These are phyloP conservation scores for Chironomus tepperi DNA, from an alignment of 1,140 invertebrate genomes.

Conservation along the genomic window DNA sequence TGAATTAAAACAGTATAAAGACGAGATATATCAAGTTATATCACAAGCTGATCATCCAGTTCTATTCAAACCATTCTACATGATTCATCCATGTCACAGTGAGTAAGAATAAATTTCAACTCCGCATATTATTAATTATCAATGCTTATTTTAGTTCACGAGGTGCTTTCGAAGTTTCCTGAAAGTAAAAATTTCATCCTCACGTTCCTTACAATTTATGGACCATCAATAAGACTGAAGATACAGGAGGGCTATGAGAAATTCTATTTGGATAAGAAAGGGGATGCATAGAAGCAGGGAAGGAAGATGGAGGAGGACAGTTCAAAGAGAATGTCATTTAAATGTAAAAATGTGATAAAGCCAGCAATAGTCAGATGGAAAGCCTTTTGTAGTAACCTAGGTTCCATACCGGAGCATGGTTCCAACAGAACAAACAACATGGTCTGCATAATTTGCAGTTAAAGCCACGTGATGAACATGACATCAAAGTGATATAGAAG, in stretches of 20 bases:
- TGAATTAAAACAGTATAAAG: background rate
- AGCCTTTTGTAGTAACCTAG: too few relatives aligned
- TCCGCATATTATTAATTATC: background rate
- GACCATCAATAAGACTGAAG: background rate
- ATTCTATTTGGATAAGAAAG: too few relatives aligned
- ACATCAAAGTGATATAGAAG: too few relatives aligned
- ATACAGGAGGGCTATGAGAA: background rate
- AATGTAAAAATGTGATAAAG: too few relatives aligned
- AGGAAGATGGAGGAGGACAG: too few relatives aligned
- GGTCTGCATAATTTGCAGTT: too few relatives aligned
- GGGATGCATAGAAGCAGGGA: too few relatives aligned
- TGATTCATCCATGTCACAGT: constrained; percentile 12
- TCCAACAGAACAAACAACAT: too few relatives aligned
- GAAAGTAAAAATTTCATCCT: background rate
- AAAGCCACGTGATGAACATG: too few relatives aligned
- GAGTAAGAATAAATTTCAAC: background rate
- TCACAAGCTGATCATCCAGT: constrained; percentile 2
- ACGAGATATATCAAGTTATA: background rate
- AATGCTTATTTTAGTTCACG: background rate
- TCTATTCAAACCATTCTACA: background rate
- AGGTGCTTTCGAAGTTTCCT: background rate
- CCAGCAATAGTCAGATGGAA: too few relatives aligned
- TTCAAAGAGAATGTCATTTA: too few relatives aligned
- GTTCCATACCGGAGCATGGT: too few relatives aligned
- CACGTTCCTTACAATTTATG: background rate